Base-by-base conservation (phyloP, 2,888 invertebrate species). In the Orchestes rusci region DNA sequence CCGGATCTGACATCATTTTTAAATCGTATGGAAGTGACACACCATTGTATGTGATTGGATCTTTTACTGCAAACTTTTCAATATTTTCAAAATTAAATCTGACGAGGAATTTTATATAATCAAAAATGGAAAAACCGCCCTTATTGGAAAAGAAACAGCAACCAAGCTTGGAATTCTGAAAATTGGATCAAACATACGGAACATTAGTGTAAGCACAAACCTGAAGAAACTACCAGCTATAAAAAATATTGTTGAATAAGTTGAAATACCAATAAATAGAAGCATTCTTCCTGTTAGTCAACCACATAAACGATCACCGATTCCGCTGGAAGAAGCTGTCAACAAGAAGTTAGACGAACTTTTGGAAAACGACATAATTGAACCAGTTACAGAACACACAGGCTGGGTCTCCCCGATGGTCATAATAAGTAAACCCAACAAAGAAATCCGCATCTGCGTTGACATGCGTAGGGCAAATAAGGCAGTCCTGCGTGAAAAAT, bases 201-300 rank as follows among this genome's bases (percentile, higher is more conserved):
- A 34, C 15, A 34, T 34, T 16, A 34, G 16, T 16, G 12, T 8
- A 7, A 16, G 5, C 15, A 34, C 15, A n/a, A 18, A 36, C 4
- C 36, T n/a, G 13, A 36, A 19, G 23, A 23, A 8, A 36, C 15
- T 36, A 20, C 13, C 36, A 20, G 36, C 36, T 12, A 36, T 36
- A 8, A 36, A 36, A 23, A 15, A 13, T 15, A 36, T 36, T 8
- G 36, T n/a, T n/a, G n/a, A n/a, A n/a, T n/a, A 36, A 36, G 36
- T 36, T 13, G 36, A 36, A 4, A 42, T 42, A 33, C 42, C 42
- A 7, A 38, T 42, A 35, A 29, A 42, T 12, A 13, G 16, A 32
- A 32, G 10, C 13, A 23, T 32, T 16, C 29, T 7, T 4, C 39
- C 39, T 10, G 39, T 39, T 4, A 33, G 30, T 10, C 39, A 39